Evolutionary conservation across 92 coral and sea anemone genomes (phyloP).

Genomic region (Porites evermanni): DNA sequence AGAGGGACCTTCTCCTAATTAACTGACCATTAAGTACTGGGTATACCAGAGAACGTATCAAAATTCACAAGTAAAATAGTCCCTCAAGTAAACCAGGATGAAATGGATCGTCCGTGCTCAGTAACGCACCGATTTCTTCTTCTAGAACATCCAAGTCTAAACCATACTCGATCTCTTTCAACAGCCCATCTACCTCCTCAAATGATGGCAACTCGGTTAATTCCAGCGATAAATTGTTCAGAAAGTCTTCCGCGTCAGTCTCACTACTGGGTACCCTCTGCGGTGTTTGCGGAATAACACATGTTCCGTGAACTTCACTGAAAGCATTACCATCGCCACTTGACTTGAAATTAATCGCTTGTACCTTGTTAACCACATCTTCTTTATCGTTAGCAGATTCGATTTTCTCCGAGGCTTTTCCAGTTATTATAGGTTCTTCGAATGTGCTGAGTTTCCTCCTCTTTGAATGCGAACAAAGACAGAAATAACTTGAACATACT

Average conservation of each 20-base stretch:
- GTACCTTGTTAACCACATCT: not conserved
- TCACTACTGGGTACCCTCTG: conserved; percentile 52
- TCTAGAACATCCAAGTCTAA: conserved; percentile 30
- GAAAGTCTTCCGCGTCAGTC: conserved; percentile 71
- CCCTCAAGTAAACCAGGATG: conserved; percentile 91
- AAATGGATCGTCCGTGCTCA: conserved; percentile 82
- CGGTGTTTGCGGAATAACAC: conserved; percentile 29
- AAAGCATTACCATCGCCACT: not conserved
- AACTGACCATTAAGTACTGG: too few species aligned
- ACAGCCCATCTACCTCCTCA: conserved; percentile 85
- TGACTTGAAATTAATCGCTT: conserved; percentile 8
- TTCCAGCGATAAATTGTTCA: conserved; percentile 76
- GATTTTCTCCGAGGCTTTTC: not conserved
- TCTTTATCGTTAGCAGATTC: not conserved
- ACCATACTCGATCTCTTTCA: conserved; percentile 66
- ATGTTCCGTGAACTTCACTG: conserved; percentile 18
- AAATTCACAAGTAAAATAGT: conserved; percentile 63
- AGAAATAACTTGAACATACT: conserved; percentile 51
- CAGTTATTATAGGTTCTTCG: not conserved
- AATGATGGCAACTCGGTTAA: conserved; percentile 63
- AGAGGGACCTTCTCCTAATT: too few species aligned
- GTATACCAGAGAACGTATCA: not conserved
- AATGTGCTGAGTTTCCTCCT: conserved; percentile 4
- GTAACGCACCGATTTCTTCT: conserved; percentile 53
- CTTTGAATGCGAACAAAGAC: conserved; percentile 33